Percentiles rank a stretch among this genome's conserved stretches.
phyloP scores from a whole-genome alignment of 1,140 invertebrate species.

The Dufourea novaeangliae region DNA sequence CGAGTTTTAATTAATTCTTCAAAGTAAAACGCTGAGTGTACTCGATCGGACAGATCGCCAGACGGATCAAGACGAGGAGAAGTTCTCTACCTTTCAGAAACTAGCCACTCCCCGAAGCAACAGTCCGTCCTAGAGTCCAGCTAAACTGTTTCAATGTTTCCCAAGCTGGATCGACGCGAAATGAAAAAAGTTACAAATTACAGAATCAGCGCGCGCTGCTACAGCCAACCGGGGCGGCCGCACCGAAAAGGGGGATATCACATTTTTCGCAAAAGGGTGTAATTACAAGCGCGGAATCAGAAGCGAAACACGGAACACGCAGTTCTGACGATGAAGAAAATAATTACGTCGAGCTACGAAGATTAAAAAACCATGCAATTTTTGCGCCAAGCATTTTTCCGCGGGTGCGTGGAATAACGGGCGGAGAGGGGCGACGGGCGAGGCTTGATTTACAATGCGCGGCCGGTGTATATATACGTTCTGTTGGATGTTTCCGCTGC shows the following conservation, averaged over 20 bases:
- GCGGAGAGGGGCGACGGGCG: conserved; percentile 29
- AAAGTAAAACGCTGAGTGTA: no score
- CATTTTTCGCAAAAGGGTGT: background rate
- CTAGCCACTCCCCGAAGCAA: no score
- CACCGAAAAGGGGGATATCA: background rate
- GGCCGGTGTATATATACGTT: background rate
- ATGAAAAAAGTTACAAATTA: conserved; percentile 26
- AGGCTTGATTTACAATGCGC: conserved; percentile 26
- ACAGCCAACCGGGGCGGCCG: background rate
- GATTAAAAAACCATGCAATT: conserved; percentile 52
- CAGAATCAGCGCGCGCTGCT: no score
- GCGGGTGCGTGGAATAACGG: background rate
- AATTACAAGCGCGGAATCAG: conserved; percentile 25
- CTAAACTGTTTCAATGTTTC: no score
- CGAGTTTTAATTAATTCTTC: no score
- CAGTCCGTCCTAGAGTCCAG: no score
- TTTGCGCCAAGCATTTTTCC: conserved; percentile 35
- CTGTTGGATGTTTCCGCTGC: conserved; percentile 7
- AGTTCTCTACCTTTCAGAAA: no score
- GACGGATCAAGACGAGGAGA: no score
- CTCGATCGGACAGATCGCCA: no score
- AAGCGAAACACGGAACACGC: background rate
- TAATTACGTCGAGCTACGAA: conserved; percentile 35
- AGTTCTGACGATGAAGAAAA: conserved; percentile 32
- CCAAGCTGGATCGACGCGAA: background rate